Evolutionary conservation across 1,140 invertebrate species (phyloP), one percentile per base, ranked within the genome.

Genomic region (Sinella curviseta): DNA sequence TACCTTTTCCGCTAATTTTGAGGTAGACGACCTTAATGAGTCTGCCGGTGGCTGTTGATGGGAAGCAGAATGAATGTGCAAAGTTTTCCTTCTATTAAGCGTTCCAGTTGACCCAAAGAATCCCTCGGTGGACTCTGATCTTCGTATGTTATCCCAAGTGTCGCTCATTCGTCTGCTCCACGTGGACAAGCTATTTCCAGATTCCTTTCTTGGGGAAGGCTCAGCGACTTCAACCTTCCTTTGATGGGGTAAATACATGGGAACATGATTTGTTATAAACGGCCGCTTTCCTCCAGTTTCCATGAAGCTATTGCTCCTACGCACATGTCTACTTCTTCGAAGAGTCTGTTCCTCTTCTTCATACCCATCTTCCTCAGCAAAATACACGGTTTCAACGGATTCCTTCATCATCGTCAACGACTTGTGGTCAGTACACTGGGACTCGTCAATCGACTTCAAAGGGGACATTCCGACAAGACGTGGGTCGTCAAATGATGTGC

Each of bases 101-200:
- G 17, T 35, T 74, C n/a, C 31, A 67, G 28, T 16, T 12, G 3
- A 17, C 16, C 16, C 16, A n/a, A 28, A 48, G 26, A 36, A 48
- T 24, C 2, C 34, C 26, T 92, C 91, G 0, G 88, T 89, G 31
- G 90, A 90, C 57, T 91, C 90, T 33, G 89, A 88, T 73, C 89
- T 86, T 84, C 89, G 91, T 39, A 91, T 83, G 79, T 91, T 88
- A 54, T 92, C 90, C 90, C 90, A 91, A 84, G 89, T 90, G 77
- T 86, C 86, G n/a, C 89, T 90, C 39, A 92, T 89, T 85, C 89
- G 90, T 84, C 88, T 89, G 39, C 91, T 90, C 91, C 90, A 92
- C n/a, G 90, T 91, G 4, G 90, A 88, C 73, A 91, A 34, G 4
- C 57, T 26, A 4, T n/a, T n/a, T n/a, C 12, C 12, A 26, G 39